Evolutionary conservation across 2,888 invertebrate species (phyloP), one percentile per base, ranked within the genome.

Genomic region (Busseola fusca): DNA sequence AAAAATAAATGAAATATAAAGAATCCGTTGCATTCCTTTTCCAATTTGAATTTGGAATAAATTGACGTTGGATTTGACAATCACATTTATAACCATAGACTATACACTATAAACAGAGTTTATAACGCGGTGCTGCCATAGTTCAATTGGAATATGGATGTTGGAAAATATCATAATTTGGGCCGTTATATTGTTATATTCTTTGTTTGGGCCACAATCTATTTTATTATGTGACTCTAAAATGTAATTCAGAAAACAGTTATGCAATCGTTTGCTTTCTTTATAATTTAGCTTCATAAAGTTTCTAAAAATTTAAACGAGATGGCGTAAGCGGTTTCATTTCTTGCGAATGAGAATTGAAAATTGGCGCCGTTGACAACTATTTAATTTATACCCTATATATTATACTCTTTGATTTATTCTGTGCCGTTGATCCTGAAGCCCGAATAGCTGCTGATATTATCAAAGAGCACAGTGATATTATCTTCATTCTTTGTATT

Each of bases 31-130:
- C 27, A 1, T 25, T 57, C 27, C 27, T 60, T 50, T 0, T 25
- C 5, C 25, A 52, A 63, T 81, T 79, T 77, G 65, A 77, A 81
- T 64, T 72, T 58, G 2, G 58, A 63, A 40, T 21, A 27, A 42
- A 0, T 34, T 37, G 64, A 71, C 10, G 21, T 48, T 58, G 50
- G 7, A 10, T 27, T 25, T 52, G 27, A 69, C 21, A 30, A 45
- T 52, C 50, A 79, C 52, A 25, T 27, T 67, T 37, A n/a, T n/a
- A n/a, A n/a, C n/a, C n/a, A n/a, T n/a, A n/a, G n/a, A n/a, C n/a
- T n/a, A n/a, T n/a, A n/a, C n/a, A n/a, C n/a, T n/a, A n/a, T n/a
- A 37, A 45, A 27, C n/a, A n/a, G n/a, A n/a, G n/a, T 62, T 69
- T 34, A 5, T 4, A 18, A 9, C 3, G 3, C 0, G 27, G 52